These are phyloP conservation scores for Synchiropus splendidus DNA, from an alignment of 2,113 vertebrate genomes.

Conservation along the genomic window DNA sequence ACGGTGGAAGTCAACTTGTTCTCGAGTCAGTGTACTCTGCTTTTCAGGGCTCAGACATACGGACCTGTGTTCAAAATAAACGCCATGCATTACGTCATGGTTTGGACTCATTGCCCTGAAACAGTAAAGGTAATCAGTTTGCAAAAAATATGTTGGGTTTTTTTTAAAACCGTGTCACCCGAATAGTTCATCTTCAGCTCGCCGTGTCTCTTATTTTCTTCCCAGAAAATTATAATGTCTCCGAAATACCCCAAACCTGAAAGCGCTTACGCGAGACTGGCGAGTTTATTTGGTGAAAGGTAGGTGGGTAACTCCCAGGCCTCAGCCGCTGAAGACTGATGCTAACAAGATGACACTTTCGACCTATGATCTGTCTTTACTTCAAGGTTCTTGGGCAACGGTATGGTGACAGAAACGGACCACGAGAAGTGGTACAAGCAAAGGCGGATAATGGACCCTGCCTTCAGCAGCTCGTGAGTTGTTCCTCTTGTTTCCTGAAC, in stretches of 20 bases:
- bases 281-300: constrained; percentile 60
- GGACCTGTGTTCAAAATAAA: constrained; percentile 54
- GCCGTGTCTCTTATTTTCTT: constrained; percentile 1
- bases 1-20: not conserved
- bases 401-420: constrained; percentile 69
- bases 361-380: not conserved
- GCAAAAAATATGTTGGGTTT: not conserved
- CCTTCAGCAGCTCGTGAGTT: constrained; percentile 78
- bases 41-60: constrained; percentile 42
- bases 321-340: too few species aligned
- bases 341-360: not conserved
- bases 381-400: constrained; percentile 77
- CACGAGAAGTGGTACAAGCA: constrained; percentile 83
- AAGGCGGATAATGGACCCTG: constrained; percentile 79
- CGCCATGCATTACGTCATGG: constrained; percentile 14
- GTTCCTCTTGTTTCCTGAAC: too few species aligned
- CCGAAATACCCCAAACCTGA: constrained; percentile 59
- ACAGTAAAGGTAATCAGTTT: constrained; percentile 55
- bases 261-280: constrained; percentile 40
- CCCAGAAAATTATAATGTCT: constrained; percentile 67
- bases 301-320: constrained; percentile 1
- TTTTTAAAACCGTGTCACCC: not conserved
- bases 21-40: not conserved
- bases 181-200: too few species aligned
- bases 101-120: constrained; percentile 48